These are phyloP conservation scores for Henricia sp. DNA, from an alignment of 53 echinoderm and acorn worm species.

Conservation along the genomic window DNA sequence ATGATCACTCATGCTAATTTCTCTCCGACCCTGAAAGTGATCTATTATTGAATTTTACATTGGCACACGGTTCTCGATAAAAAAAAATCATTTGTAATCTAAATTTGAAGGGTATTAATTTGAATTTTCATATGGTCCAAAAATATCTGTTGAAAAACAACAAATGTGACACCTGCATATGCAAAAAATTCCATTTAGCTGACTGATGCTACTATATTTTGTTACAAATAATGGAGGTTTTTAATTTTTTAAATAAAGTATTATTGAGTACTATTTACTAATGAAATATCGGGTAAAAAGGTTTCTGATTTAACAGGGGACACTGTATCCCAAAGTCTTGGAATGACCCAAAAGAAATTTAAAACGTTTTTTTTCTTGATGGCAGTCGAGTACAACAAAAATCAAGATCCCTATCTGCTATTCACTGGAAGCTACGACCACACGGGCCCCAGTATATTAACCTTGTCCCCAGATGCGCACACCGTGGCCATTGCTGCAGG, in stretches of 20 bases:
- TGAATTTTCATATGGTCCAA: neutral
- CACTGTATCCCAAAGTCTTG: neutral
- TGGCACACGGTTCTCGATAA: too few relatives aligned
- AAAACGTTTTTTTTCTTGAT: neutral
- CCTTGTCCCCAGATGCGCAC: constrained; percentile 81
- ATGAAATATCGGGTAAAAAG: neutral
- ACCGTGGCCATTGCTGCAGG: constrained; percentile 81
- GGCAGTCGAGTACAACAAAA: constrained; percentile 91
- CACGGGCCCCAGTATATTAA: constrained; percentile 79
- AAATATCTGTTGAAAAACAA: too few relatives aligned
- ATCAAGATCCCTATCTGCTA: constrained; percentile 93
- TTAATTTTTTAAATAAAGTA: neutral
- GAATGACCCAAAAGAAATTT: too few relatives aligned
- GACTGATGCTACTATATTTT: neutral
- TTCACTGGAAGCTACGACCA: constrained; percentile 83
- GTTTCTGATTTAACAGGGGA: too few relatives aligned
- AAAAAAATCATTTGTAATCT: neutral
- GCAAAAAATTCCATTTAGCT: too few relatives aligned
- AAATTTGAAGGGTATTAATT: neutral
- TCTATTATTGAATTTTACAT: too few relatives aligned
- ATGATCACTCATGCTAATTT: too few relatives aligned
- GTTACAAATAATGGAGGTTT: neutral
- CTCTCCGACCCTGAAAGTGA: too few relatives aligned
- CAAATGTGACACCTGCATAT: too few relatives aligned
- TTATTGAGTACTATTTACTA: neutral